Conservation (phyloP, 2,113 vertebrate genomes). For the Micromys minutus region DNA sequence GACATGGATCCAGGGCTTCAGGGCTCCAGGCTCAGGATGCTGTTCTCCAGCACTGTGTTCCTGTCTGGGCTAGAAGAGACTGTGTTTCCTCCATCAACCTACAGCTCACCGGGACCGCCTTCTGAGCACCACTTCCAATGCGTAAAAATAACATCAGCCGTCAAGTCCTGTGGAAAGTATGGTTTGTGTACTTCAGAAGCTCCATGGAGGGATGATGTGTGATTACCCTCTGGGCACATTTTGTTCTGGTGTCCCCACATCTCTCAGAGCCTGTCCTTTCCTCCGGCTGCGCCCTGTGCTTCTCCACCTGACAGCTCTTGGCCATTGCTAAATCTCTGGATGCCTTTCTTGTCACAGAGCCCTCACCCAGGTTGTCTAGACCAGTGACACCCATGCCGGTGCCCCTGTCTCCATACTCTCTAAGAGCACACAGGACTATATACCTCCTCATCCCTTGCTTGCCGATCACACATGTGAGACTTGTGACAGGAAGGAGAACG, state of each 20-base stretch:
- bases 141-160: neutral
- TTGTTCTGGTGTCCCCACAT: no score
- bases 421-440: neutral
- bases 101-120: neutral
- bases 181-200: neutral
- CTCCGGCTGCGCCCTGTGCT: fast-evolving
- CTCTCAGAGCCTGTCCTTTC: neutral
- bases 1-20: neutral
- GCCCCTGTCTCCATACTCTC: neutral
- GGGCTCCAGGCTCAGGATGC: neutral
- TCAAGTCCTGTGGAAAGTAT: neutral
- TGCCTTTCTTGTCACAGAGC: neutral
- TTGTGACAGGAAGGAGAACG: neutral
- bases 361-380: neutral
- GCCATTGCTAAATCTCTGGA: neutral
- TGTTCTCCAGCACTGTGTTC: neutral
- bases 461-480: no score
- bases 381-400: neutral
- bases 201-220: fast-evolving
- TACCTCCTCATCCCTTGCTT: neutral
- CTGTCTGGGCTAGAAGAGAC: neutral
- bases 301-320: fast-evolving
- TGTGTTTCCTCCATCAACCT: neutral
- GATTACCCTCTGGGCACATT: neutral
- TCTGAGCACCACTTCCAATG: neutral